Percentiles rank a stretch among this genome's conserved stretches.
These are phyloP conservation scores for Thereuonema tuberculata DNA, from an alignment of 1,140 invertebrate species.

Conservation along the genomic window DNA sequence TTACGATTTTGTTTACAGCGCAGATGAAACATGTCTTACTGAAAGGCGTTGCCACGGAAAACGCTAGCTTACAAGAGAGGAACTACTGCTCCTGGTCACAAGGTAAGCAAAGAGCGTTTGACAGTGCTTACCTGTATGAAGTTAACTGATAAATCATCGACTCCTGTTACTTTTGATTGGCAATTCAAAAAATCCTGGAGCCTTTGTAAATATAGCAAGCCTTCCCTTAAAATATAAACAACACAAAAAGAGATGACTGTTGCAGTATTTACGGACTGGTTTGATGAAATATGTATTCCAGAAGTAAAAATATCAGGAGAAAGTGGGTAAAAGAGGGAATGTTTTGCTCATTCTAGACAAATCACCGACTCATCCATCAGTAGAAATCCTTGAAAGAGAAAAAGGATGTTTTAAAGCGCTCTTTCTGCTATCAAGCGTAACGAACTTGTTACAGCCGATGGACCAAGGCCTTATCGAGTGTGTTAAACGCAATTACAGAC, in stretches of 20 bases:
- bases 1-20: not conserved
- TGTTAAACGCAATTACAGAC: too few relatives aligned
- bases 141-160: not conserved
- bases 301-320: not conserved
- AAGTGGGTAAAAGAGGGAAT: not conserved
- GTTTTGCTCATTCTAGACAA: too few relatives aligned
- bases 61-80: not conserved
- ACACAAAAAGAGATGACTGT: not conserved
- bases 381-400: too few relatives aligned
- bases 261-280: not conserved
- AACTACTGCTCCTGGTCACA: not conserved
- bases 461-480: too few relatives aligned
- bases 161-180: not conserved
- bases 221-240: not conserved
- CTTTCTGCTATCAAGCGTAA: too few relatives aligned
- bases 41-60: not conserved
- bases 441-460: too few relatives aligned
- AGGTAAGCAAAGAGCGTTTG: too few relatives aligned
- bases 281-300: not conserved
- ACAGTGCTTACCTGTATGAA: not conserved
- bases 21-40: not conserved
- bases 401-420: too few relatives aligned
- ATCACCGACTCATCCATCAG: too few relatives aligned
- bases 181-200: not conserved
- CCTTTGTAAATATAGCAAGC: not conserved